phyloP scores from a whole-genome alignment of 2,797 vertebrate species.

The Ciconia nigra region DNA sequence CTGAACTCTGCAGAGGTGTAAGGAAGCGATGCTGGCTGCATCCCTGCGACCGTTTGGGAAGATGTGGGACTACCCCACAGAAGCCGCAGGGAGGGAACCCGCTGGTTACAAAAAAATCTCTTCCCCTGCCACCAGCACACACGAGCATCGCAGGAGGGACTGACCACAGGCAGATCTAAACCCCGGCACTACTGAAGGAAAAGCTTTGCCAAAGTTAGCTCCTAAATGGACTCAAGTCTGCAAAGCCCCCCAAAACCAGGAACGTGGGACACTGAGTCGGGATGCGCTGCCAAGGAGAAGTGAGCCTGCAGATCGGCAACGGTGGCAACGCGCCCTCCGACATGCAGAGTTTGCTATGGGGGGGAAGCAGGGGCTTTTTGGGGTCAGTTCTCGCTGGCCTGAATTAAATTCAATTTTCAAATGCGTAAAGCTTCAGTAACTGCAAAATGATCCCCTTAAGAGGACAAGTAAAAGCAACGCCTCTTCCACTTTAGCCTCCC shows the following conservation, averaged over 20 bases:
- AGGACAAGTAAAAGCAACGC: neutral
- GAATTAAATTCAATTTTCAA: neutral
- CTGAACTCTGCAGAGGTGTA: neutral
- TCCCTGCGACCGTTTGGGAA: neutral
- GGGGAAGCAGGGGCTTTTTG: neutral
- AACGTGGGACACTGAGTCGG: fast-evolving
- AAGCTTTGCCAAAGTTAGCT: neutral
- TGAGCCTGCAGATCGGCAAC: neutral
- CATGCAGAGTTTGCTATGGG: fast-evolving
- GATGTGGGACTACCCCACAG: neutral
- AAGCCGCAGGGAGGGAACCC: neutral
- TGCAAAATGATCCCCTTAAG: neutral
- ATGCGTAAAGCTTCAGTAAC: neutral
- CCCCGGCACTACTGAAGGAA: neutral
- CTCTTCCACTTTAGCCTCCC: neutral
- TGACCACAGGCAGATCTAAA: neutral
- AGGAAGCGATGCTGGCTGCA: neutral
- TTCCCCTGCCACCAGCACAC: neutral
- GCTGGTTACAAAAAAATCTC: neutral
- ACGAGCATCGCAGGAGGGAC: fast-evolving
- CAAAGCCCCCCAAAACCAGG: neutral
- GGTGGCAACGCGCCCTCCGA: neutral
- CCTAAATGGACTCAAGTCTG: neutral
- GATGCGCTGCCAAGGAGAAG: neutral
- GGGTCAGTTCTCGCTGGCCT: neutral